phyloP scores from a whole-genome alignment of 2,113 vertebrate species.

The Cynocephalus volans region DNA sequence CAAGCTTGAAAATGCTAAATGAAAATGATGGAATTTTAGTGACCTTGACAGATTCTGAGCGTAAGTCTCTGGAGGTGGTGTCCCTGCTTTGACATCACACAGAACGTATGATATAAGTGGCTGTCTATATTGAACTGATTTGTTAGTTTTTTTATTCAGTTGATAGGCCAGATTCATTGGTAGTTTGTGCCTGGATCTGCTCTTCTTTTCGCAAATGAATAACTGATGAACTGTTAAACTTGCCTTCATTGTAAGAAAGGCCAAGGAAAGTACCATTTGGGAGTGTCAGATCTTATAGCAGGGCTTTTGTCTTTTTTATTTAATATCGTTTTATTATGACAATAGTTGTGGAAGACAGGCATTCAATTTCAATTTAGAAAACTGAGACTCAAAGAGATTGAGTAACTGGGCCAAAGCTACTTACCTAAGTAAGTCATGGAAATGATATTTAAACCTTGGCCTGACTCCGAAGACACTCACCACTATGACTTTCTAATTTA shows the following conservation, averaged over 20 bases:
- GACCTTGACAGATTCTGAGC: neutral
- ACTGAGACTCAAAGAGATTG: neutral
- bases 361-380: neutral
- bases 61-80: neutral
- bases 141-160: neutral
- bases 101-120: neutral
- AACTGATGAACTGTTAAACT: neutral
- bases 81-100: neutral
- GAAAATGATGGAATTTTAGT: neutral
- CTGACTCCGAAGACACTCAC: neutral
- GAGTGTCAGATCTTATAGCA: too few species aligned
- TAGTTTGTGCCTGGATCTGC: neutral
- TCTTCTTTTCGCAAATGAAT: neutral
- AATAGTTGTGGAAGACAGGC: neutral
- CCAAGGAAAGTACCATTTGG: neutral
- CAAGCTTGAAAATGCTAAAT: neutral
- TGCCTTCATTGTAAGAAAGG: neutral
- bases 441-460: neutral
- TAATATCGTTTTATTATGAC: neutral
- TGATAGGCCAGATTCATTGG: neutral
- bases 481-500: neutral
- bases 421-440: neutral
- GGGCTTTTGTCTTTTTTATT: neutral
- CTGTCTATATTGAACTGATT: neutral
- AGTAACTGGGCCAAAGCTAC: neutral